Conservation (phyloP, 2,797 vertebrate species). For the Gallinago stenura region DNA sequence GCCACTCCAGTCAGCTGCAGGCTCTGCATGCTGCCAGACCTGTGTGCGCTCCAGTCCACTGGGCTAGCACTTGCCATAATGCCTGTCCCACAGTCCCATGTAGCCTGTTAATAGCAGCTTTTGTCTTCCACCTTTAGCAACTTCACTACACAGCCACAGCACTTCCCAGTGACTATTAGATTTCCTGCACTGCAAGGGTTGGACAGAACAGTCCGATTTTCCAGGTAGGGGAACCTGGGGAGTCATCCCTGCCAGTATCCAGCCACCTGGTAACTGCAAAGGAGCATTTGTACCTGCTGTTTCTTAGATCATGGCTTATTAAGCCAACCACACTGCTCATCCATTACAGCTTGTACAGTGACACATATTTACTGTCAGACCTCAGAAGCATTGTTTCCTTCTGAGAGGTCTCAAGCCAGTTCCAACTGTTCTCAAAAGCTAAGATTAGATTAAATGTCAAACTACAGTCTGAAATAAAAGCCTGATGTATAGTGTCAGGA, state of each 20-base stretch:
- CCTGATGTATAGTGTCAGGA: not conserved
- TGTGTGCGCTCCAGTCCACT: no score
- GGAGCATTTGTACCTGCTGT: not conserved
- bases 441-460: constrained; percentile 22
- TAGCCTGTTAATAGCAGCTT: not conserved
- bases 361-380: not conserved
- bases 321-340: not conserved
- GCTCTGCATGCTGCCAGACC: not conserved
- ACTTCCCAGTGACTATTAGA: not conserved
- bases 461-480: not conserved
- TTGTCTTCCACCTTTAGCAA: not conserved
- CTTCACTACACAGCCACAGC: not conserved
- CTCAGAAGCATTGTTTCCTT: not conserved
- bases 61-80: not conserved
- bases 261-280: not conserved
- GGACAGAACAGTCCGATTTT: not conserved
- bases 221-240: not conserved
- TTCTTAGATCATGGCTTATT: not conserved
- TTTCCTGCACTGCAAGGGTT: not conserved
- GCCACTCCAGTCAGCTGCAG: not conserved
- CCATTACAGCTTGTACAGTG: accelerated
- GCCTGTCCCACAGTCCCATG: not conserved
- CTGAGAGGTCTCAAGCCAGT: not conserved
- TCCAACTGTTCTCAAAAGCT: constrained; percentile 5
- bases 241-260: not conserved